Evolutionary conservation across 2,797 vertebrate genomes (phyloP).

Genomic region (Gallirallus australis): DNA sequence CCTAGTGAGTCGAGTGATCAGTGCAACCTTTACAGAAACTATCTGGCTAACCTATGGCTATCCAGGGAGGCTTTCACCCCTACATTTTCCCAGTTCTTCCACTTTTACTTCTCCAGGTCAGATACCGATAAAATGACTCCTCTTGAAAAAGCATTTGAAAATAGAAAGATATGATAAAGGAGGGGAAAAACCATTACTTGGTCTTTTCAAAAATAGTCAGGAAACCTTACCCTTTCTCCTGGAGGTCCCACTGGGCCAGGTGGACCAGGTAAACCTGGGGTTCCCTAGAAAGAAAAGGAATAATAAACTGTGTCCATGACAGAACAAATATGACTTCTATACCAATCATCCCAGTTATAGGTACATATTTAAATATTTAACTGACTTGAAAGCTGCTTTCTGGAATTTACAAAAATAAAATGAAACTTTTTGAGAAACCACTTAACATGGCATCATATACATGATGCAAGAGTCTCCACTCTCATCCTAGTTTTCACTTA

Average conservation of each 20-base stretch:
- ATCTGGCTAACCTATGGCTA: not conserved
- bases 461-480: not conserved
- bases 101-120: not conserved
- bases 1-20: not conserved
- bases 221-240: slow-evolving; percentile 88
- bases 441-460: not conserved
- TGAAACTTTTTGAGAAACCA: not conserved
- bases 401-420: not conserved
- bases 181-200: not conserved
- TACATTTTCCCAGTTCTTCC: not conserved
- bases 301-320: slow-evolving; percentile 22
- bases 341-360: not conserved
- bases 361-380: not conserved
- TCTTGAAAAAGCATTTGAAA: not conserved
- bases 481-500: not conserved
- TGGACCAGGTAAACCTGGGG: slow-evolving; percentile 86
- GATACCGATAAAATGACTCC: not conserved
- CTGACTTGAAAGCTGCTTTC: not conserved
- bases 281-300: slow-evolving; percentile 82
- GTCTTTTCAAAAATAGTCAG: not conserved
- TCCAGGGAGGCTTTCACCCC: not conserved
- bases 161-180: not conserved
- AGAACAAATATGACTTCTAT: not conserved
- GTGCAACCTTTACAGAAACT: not conserved
- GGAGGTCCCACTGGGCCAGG: slow-evolving; percentile 88